Percentiles rank a stretch among this genome's conserved stretches.
phyloP scores from a whole-genome alignment of 2,113 vertebrate genomes.

The western clawed frog (Xenopus tropicalis) region UCB_Xtro_10.0 CM004448.2:68561501-68562000 shows the following conservation, averaged over 20 bases:
- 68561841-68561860: conserved; percentile 74
- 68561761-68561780: conserved; percentile 61
- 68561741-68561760: conserved; percentile 54
- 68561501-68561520: too few species aligned
- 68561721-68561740: conserved; percentile 54
- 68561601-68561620: too few species aligned
- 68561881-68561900: conserved; percentile 64
- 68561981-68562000: conserved; percentile 36
- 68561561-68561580: too few species aligned
- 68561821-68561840: conserved; percentile 70
- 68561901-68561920: conserved; percentile 67
- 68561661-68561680: too few species aligned
- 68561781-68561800: conserved; percentile 79
- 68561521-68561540: too few species aligned
- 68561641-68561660: too few species aligned
- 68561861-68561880: conserved; percentile 73
- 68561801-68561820: conserved; percentile 68
- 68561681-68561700: conserved; percentile 47
- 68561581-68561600: too few species aligned
- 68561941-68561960: conserved; percentile 50
- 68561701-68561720: conserved; percentile 40
- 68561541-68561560: too few species aligned
- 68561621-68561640: too few species aligned
- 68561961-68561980: background rate
- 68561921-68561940: conserved; percentile 62